Conservation (phyloP, 2,113 vertebrate genomes). For the Bufo gargarizans region DNA sequence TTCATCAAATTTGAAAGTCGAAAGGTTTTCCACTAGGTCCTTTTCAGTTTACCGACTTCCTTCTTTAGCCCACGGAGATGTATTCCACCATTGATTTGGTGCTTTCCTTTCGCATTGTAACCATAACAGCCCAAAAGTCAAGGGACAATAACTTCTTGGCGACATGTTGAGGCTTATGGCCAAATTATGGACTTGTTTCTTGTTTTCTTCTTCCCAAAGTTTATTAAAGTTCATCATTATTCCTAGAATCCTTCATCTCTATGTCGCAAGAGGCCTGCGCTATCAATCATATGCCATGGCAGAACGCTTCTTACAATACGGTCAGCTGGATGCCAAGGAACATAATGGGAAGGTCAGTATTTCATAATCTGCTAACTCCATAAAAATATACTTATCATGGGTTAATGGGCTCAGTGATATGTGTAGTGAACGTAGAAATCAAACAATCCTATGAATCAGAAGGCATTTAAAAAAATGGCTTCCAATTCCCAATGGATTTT, state of each 20-base stretch:
- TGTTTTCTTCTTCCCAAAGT: background rate
- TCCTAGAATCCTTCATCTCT: slow-evolving; percentile 85
- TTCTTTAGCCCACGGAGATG: background rate
- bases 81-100: background rate
- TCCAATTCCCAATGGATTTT: no score
- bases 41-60: background rate
- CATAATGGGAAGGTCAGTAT: slow-evolving; percentile 86
- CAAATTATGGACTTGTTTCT: background rate
- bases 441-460: no score
- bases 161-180: background rate
- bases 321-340: slow-evolving; percentile 81
- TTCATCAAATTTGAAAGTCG: no score
- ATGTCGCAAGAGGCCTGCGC: slow-evolving; percentile 81
- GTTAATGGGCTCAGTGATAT: no score
- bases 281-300: slow-evolving; percentile 82
- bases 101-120: no score
- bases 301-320: slow-evolving; percentile 73
- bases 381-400: no score
- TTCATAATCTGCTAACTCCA: background rate
- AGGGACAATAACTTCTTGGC: background rate
- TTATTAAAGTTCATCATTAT: background rate
- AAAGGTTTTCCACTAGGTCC: background rate
- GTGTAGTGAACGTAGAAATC: no score
- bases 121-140: background rate
- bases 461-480: no score